Evolutionary conservation across 92 coral and sea anemone genomes (phyloP).

Genomic region (Virgularia gustaviana): DNA sequence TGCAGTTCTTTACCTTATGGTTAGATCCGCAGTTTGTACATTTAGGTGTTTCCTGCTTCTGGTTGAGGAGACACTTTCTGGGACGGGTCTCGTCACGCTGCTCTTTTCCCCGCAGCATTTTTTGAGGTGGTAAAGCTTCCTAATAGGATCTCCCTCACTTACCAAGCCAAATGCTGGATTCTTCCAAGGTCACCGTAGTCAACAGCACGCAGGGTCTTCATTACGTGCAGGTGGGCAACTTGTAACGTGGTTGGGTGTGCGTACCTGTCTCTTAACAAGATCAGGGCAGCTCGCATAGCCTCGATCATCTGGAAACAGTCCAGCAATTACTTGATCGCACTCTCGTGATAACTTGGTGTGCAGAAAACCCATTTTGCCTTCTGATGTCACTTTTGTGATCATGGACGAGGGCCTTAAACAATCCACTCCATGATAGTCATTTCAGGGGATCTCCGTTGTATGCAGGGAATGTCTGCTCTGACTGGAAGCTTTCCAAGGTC

Average conservation of each 20-base stretch:
- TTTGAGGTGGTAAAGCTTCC: slow-evolving; percentile 21
- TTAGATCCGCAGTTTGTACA: slow-evolving; percentile 39
- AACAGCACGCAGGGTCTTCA: background rate
- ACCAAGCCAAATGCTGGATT: slow-evolving; percentile 17
- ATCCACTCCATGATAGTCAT: slow-evolving; percentile 31
- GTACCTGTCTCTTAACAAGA: slow-evolving; percentile 9
- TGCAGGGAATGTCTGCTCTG: slow-evolving; percentile 10
- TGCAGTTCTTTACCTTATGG: slow-evolving; percentile 52
- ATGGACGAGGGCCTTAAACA: slow-evolving; percentile 25
- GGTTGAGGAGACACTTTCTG: background rate
- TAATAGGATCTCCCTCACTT: slow-evolving; percentile 24
- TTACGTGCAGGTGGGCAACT: slow-evolving; percentile 21
- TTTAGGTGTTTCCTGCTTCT: background rate
- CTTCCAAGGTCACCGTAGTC: slow-evolving; percentile 15
- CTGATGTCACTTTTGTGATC: slow-evolving; percentile 25
- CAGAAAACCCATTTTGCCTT: slow-evolving; percentile 27
- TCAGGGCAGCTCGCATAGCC: slow-evolving; percentile 31
- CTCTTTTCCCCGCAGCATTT: background rate
- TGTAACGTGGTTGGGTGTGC: slow-evolving; percentile 26
- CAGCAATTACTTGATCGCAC: slow-evolving; percentile 27
- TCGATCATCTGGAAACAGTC: slow-evolving; percentile 20
- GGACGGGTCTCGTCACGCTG: background rate
- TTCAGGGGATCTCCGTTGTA: slow-evolving; percentile 24
- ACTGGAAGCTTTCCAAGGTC: slow-evolving; percentile 34
- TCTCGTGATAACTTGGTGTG: slow-evolving; percentile 10